phyloP scores from a whole-genome alignment of 2,888 invertebrate genomes.

The Lepidocyrtinus sp. region DNA sequence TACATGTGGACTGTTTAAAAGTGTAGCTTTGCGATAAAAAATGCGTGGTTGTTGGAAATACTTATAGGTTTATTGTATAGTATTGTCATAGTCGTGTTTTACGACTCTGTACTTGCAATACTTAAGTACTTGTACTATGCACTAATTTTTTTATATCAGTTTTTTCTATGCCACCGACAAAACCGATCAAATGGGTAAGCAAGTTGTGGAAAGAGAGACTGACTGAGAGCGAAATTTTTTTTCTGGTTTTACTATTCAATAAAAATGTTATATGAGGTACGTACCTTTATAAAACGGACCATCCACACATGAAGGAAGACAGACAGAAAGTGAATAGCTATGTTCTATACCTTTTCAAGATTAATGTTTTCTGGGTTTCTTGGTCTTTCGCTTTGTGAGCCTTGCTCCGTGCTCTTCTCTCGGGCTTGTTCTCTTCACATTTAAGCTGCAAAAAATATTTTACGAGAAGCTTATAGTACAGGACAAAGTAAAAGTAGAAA shows the following conservation, averaged over 20 bases:
- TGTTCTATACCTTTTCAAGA: too few relatives aligned
- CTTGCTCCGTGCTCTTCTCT: too few relatives aligned
- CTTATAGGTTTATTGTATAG: not conserved
- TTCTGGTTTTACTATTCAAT: slow-evolving; percentile 19
- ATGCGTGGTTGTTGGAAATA: not conserved
- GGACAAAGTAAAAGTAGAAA: too few relatives aligned
- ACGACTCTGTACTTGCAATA: not conserved
- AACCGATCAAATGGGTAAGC: not conserved
- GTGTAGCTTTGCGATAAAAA: not conserved
- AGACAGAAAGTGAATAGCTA: too few relatives aligned
- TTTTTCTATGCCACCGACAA: not conserved
- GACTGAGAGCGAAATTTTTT: not conserved
- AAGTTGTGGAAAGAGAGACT: too few relatives aligned
- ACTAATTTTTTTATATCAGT: not conserved
- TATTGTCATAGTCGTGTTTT: not conserved
- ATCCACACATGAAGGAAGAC: too few relatives aligned
- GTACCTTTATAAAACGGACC: too few relatives aligned
- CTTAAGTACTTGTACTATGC: not conserved
- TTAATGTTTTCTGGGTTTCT: too few relatives aligned
- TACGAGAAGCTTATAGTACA: too few relatives aligned
- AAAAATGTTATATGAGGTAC: slow-evolving; percentile 1
- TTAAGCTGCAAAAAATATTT: too few relatives aligned
- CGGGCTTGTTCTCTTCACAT: slow-evolving; percentile 1
- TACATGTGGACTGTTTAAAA: not conserved
- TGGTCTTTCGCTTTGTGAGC: too few relatives aligned